These are phyloP conservation scores for Apteryx mantelli DNA, from an alignment of 2,113 vertebrate species.

Conservation along the genomic window DNA sequence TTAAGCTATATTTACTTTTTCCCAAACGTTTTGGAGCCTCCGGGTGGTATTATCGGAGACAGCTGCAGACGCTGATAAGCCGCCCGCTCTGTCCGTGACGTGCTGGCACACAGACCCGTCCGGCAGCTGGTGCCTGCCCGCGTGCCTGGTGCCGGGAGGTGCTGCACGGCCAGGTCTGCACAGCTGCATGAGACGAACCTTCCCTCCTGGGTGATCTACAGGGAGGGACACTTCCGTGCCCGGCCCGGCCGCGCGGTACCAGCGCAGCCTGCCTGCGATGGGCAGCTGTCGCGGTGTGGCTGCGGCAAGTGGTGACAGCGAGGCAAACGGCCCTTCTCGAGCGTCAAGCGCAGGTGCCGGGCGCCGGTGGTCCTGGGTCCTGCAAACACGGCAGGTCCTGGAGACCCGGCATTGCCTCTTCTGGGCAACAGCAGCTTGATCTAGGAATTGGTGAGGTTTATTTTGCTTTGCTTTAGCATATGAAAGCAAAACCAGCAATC, in stretches of 20 bases:
- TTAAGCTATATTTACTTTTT: background rate
- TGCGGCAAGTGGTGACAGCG: accelerated
- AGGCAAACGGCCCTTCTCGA: background rate
- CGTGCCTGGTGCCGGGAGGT: background rate
- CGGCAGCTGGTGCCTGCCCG: accelerated
- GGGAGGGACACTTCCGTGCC: background rate
- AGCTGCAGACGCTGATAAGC: background rate
- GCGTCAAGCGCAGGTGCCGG: background rate
- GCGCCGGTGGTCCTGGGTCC: background rate
- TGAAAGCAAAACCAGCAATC: background rate
- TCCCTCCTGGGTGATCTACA: background rate
- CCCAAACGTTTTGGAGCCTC: conserved; percentile 19
- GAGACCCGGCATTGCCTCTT: background rate
- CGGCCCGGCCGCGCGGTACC: accelerated
- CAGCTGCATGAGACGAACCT: accelerated
- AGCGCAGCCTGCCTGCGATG: accelerated
- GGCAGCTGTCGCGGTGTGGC: accelerated
- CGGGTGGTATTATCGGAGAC: background rate
- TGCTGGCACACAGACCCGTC: background rate
- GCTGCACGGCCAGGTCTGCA: background rate
- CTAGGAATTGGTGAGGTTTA: accelerated
- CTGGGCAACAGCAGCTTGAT: background rate
- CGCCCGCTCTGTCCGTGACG: accelerated
- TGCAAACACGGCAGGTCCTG: background rate
- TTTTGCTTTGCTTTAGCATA: background rate